phyloP scores from a whole-genome alignment of 2,797 vertebrate species.

The Catharus ustulatus region DNA sequence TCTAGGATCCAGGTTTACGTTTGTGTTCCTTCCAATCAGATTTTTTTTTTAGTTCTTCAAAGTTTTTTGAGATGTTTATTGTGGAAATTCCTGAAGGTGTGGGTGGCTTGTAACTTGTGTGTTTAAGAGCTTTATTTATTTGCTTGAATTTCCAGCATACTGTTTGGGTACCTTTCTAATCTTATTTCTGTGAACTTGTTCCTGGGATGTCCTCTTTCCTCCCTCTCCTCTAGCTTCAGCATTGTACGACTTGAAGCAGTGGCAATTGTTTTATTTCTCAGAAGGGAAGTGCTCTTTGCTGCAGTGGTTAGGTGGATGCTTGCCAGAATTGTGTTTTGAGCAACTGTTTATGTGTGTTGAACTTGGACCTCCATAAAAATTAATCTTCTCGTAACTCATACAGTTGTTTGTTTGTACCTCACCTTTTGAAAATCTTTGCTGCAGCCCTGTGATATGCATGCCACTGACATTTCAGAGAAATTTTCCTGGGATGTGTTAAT shows the following conservation, averaged over 20 bases:
- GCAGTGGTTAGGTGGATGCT: neutral
- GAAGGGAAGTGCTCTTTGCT: constrained; percentile 14
- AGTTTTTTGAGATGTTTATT: neutral
- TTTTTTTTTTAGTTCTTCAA: neutral
- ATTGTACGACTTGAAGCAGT: neutral
- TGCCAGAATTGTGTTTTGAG: constrained; percentile 45
- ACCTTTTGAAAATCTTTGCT: neutral
- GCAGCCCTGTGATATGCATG: fast-evolving
- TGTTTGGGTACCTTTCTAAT: neutral
- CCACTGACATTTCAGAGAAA: neutral
- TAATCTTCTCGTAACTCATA: neutral
- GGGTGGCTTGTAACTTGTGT: neutral
- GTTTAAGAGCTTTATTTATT: constrained; percentile 19
- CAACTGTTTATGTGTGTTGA: neutral
- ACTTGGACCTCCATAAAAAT: constrained; percentile 11
- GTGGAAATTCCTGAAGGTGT: constrained; percentile 11
- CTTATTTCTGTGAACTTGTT: neutral
- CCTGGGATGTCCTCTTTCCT: neutral
- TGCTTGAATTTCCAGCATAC: neutral
- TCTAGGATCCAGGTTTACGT: neutral
- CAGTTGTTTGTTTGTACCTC: neutral
- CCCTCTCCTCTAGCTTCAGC: neutral
- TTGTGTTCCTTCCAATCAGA: neutral
- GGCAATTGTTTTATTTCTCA: constrained; percentile 18
- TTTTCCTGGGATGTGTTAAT: neutral